phyloP scores from a whole-genome alignment of 2,888 invertebrate genomes.

The Tinea trinotella region DNA sequence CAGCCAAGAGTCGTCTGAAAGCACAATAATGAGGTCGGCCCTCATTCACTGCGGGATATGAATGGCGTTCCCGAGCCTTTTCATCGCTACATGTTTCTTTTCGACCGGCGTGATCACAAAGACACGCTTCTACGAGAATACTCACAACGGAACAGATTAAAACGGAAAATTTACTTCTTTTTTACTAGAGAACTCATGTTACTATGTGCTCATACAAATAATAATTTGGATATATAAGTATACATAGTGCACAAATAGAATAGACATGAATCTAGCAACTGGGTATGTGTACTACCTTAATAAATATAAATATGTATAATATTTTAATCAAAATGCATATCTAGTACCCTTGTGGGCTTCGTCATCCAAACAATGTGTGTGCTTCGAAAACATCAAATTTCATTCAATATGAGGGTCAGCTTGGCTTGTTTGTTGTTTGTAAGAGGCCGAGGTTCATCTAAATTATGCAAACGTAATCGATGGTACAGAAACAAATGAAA shows the following conservation, averaged over 20 bases:
- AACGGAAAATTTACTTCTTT: background rate
- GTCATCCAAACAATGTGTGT: background rate
- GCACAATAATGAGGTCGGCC: slow-evolving; percentile 47
- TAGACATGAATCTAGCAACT: too few relatives aligned
- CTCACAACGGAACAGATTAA: slow-evolving; percentile 16
- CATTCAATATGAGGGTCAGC: slow-evolving; percentile 14
- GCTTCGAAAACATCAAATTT: slow-evolving; percentile 8
- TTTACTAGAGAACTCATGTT: background rate
- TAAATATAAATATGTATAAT: background rate
- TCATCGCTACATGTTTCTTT: slow-evolving; percentile 33
- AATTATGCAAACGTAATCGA: slow-evolving; percentile 13
- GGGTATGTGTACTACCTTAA: too few relatives aligned
- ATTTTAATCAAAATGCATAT: slow-evolving; percentile 12
- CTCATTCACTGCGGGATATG: slow-evolving; percentile 55
- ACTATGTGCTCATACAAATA: background rate
- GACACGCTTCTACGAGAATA: slow-evolving; percentile 28
- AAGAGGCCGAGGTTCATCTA: background rate
- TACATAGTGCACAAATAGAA: too few relatives aligned
- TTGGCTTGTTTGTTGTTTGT: slow-evolving; percentile 15
- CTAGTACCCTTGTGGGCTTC: background rate
- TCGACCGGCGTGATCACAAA: slow-evolving; percentile 7
- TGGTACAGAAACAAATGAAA: slow-evolving; percentile 14
- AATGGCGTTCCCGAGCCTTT: slow-evolving; percentile 50
- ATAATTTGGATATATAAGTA: too few relatives aligned
- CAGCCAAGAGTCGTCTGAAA: slow-evolving; percentile 18